phyloP scores from a whole-genome alignment of 1,140 invertebrate species.

The Neuroterus valhalla region DNA sequence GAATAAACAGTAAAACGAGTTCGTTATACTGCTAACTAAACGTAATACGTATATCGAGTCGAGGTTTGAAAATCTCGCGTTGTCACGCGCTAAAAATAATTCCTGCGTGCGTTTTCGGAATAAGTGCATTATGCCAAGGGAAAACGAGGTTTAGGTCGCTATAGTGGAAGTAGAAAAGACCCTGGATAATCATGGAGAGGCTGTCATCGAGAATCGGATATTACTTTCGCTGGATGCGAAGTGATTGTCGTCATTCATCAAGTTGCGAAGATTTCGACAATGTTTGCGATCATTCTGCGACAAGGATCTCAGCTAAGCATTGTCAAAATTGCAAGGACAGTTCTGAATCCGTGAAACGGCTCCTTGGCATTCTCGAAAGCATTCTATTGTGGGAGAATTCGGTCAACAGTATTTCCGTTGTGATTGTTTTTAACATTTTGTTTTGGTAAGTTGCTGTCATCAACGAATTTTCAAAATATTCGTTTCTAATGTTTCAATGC shows the following conservation, averaged over 20 bases:
- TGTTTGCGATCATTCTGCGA: slow-evolving; percentile 31
- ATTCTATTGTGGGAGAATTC: slow-evolving; percentile 69
- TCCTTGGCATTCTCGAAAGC: slow-evolving; percentile 61
- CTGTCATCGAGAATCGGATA: slow-evolving; percentile 46
- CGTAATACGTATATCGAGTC: not conserved
- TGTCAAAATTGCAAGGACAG: slow-evolving; percentile 38
- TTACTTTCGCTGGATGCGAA: slow-evolving; percentile 53
- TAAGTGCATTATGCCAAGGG: slow-evolving; percentile 33
- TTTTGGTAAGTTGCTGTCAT: slow-evolving; percentile 61
- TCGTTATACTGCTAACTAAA: too few species aligned
- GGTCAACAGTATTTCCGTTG: slow-evolving; percentile 64
- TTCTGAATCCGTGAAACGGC: slow-evolving; percentile 38
- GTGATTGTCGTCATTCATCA: not conserved
- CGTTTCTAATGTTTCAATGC: not conserved
- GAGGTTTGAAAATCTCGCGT: slow-evolving; percentile 26
- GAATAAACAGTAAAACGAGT: too few species aligned
- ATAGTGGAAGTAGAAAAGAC: slow-evolving; percentile 26
- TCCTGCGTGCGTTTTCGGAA: slow-evolving; percentile 22
- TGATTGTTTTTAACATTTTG: slow-evolving; percentile 63
- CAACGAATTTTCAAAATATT: not conserved
- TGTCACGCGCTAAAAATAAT: slow-evolving; percentile 45
- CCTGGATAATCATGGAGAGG: slow-evolving; percentile 54
- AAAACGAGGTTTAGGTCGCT: slow-evolving; percentile 37
- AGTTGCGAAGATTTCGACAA: slow-evolving; percentile 15
- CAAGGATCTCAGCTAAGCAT: slow-evolving; percentile 25